Evolutionary conservation across 1,140 invertebrate genomes (phyloP).

Genomic region (Drosophila tropicalis): DNA sequence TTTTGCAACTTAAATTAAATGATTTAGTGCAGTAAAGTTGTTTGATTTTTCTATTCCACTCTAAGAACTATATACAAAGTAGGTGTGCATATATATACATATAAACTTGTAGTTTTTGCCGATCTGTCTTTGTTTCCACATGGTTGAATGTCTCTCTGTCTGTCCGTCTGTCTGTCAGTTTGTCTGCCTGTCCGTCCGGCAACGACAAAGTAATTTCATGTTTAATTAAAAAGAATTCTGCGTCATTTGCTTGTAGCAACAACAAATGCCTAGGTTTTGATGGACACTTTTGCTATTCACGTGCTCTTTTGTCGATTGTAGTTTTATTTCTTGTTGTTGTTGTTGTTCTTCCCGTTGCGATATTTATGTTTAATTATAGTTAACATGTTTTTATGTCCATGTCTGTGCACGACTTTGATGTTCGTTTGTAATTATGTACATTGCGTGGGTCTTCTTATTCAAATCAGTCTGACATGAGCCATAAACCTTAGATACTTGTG

Average conservation of each 20-base stretch:
- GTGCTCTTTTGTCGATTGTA: conserved; percentile 30
- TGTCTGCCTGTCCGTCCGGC: conserved; percentile 31
- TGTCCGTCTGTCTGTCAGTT: background rate
- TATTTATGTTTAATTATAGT: conserved; percentile 78
- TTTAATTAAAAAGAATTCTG: conserved; percentile 81
- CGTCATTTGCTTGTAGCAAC: conserved; percentile 61
- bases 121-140: conserved; percentile 12
- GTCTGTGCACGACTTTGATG: conserved; percentile 75
- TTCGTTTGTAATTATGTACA: conserved; percentile 59
- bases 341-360: conserved; percentile 45
- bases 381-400: conserved; percentile 66
- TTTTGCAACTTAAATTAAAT: conserved; percentile 72
- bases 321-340: conserved; percentile 36
- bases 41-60: conserved; percentile 13
- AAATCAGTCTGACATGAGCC: conserved; percentile 51
- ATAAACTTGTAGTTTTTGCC: background rate
- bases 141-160: conserved; percentile 19
- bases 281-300: conserved; percentile 75
- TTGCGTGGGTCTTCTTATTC: conserved; percentile 71
- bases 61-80: background rate
- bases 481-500: conserved; percentile 3
- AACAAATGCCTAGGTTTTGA: conserved; percentile 42
- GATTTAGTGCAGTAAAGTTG: conserved; percentile 58
- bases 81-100: background rate
- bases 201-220: conserved; percentile 76